Conservation (phyloP, 2,113 vertebrate genomes). For the Pseudopodoces humilis region DNA sequence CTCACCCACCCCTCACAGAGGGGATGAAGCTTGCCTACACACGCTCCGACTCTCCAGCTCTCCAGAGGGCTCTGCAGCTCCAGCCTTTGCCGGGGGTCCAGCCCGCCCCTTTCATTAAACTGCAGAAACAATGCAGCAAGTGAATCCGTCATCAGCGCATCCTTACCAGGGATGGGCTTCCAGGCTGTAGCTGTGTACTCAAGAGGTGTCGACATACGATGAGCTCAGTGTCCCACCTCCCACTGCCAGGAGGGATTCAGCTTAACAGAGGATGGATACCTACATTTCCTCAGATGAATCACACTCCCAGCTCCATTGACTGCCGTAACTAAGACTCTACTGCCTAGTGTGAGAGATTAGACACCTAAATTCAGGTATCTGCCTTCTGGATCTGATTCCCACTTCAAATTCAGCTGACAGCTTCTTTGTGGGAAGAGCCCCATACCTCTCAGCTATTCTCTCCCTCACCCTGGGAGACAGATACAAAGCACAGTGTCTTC, state of each 20-base stretch:
- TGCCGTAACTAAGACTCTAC: not conserved
- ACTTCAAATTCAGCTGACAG: not conserved
- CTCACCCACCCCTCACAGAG: not conserved
- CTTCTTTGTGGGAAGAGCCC: not conserved
- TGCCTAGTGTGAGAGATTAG: not conserved
- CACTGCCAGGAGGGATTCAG: not conserved
- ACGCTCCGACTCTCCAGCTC: not conserved
- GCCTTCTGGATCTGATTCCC: not conserved
- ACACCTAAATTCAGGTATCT: not conserved
- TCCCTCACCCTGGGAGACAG: not conserved
- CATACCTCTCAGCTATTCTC: not conserved
- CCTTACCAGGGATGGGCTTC: not conserved
- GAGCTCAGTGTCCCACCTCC: not conserved
- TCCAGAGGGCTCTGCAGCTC: not conserved
- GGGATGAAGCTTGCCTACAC: not conserved
- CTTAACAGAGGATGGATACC: not conserved
- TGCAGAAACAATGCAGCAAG: not conserved
- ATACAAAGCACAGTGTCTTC: not conserved
- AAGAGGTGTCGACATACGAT: accelerated
- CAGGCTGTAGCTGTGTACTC: not conserved
- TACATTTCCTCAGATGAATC: not conserved
- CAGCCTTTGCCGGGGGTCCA: not conserved
- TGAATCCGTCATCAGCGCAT: not conserved
- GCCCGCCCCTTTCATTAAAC: not conserved
- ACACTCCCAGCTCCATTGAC: not conserved